Percentiles rank a stretch among this genome's conserved stretches.
Conservation (phyloP, 2,888 invertebrate genomes). For the Torymus tubicola region DNA sequence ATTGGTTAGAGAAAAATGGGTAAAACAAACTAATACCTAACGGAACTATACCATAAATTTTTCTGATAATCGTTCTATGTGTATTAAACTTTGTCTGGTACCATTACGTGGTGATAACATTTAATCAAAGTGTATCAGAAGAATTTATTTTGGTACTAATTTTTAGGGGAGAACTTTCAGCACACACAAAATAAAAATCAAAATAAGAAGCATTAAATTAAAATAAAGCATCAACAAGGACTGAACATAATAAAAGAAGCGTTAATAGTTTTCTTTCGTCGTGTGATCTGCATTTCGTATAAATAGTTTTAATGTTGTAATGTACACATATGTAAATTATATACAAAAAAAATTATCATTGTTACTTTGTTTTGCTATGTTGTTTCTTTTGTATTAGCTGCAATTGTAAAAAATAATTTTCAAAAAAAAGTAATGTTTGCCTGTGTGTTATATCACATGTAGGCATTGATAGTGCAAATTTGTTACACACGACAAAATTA, state of each 20-base stretch:
- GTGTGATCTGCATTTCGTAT: constrained; percentile 54
- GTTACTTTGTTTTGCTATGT: constrained; percentile 30
- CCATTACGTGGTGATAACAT: no score
- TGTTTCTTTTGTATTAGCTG: constrained; percentile 11
- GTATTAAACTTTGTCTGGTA: neutral
- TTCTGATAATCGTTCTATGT: constrained; percentile 18
- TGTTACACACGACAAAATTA: constrained; percentile 60
- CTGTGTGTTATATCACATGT: constrained; percentile 34
- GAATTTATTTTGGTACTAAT: constrained; percentile 31
- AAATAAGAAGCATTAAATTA: constrained; percentile 55
- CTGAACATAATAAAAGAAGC: constrained; percentile 56
- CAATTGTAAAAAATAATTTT: constrained; percentile 29
- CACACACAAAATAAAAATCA: constrained; percentile 54
- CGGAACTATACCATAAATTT: constrained; percentile 35
- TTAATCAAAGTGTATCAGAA: constrained; percentile 25
- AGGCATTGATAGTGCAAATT: constrained; percentile 51
- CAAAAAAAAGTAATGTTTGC: neutral
- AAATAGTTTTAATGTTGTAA: constrained; percentile 26
- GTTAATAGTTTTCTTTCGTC: constrained; percentile 54
- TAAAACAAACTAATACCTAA: constrained; percentile 58
- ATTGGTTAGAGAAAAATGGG: constrained; percentile 55
- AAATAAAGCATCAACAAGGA: constrained; percentile 54
- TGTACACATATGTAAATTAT: neutral
- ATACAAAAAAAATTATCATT: constrained; percentile 31
- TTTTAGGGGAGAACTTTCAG: constrained; percentile 40